Base-by-base conservation (phyloP, 2,888 invertebrate species). In the Encarsia formosa region DNA sequence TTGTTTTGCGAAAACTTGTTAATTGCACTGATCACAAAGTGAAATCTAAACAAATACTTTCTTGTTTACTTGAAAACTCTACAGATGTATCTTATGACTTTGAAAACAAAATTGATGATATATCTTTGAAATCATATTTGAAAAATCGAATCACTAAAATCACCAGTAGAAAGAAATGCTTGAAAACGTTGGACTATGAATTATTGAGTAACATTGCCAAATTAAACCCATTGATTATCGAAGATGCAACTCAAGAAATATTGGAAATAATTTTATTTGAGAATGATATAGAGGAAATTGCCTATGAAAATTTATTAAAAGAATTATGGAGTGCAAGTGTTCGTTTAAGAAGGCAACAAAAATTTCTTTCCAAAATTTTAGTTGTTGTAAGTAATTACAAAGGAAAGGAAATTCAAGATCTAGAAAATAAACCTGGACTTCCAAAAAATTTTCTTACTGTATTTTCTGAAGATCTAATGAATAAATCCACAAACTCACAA, bases 141-240 rank as follows among this genome's bases (percentile, higher is more conserved):
- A 60, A 63, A 42, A 56, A 54, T 24, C 40, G 65, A 38, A 54
- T 70, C 20, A 54, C 63, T 39, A 59, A 63, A 35, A 60, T 66
- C 34, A 44, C 68, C 32, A 47, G 29, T 20, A 52, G 54, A 3
- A 46, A 49, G 1, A 44, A 66, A 34, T 16, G 37, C 22, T 50
- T 65, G 11, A 57, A 39, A 11, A 18, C 16, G 2, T 26, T 38
- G 8, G 65, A 67, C 44, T 70, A 65, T 35, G 50, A 62, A 2
- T 49, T 67, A 46, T 47, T 72, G 1, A 42, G 50, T 24, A 56
- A 54, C 24, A 60, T 72, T 32, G 57, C 65, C 5, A 52, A 58
- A 46, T 58, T 69, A 3, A 72, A 73, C 65, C 69, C 71, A 43
- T 43, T 69, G 2, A 57, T 71, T 19, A 54, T 70, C 23, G 70